phyloP scores from a whole-genome alignment of 1,140 invertebrate species.

The Antheraea pernyi region DNA sequence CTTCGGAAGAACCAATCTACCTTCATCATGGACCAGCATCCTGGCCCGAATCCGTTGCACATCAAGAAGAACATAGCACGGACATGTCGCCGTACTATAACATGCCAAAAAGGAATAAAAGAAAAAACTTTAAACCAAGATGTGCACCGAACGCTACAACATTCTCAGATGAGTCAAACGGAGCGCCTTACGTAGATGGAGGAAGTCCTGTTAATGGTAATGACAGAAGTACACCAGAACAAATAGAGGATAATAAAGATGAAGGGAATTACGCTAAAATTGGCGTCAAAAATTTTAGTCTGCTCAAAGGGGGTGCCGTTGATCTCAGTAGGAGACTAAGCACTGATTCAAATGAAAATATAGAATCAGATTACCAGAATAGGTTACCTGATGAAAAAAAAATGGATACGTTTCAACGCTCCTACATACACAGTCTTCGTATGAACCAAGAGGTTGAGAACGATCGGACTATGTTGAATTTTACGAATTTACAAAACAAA shows the following conservation, averaged over 20 bases:
- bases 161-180: slow-evolving; percentile 75
- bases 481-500: slow-evolving; percentile 76
- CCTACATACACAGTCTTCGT: slow-evolving; percentile 76
- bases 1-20: slow-evolving; percentile 60
- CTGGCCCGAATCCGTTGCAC: slow-evolving; percentile 59
- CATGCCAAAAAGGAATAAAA: slow-evolving; percentile 82
- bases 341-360: slow-evolving; percentile 77
- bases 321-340: slow-evolving; percentile 74
- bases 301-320: slow-evolving; percentile 72
- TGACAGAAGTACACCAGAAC: slow-evolving; percentile 60
- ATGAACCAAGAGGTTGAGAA: slow-evolving; percentile 58
- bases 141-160: slow-evolving; percentile 80
- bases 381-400: slow-evolving; percentile 68
- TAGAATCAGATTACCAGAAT: slow-evolving; percentile 70
- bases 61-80: slow-evolving; percentile 71
- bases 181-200: slow-evolving; percentile 64
- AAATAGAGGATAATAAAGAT: slow-evolving; percentile 53
- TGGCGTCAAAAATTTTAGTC: slow-evolving; percentile 74
- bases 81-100: slow-evolving; percentile 76
- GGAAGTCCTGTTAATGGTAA: slow-evolving; percentile 73
- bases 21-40: slow-evolving; percentile 65
- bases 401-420: slow-evolving; percentile 70
- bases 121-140: slow-evolving; percentile 85
- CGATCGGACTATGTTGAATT: slow-evolving; percentile 65
- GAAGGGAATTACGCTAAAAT: slow-evolving; percentile 61